Conservation (phyloP, 2,888 invertebrate species). For the Flexamia atlantica region DNA sequence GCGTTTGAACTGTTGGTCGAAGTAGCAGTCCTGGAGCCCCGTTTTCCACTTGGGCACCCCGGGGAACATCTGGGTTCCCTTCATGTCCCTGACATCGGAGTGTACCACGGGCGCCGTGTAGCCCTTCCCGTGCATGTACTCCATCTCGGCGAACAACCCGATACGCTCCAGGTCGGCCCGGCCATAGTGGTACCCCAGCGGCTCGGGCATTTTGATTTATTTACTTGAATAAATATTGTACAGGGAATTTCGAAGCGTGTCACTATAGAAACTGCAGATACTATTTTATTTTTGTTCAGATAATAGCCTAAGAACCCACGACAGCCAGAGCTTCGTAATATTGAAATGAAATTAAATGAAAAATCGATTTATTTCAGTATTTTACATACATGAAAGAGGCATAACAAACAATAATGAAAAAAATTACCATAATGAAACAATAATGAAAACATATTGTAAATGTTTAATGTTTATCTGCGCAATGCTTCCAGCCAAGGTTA, state of each 20-base stretch:
- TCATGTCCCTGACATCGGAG: conserved; percentile 65
- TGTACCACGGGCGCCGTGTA: conserved; percentile 67
- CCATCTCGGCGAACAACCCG: conserved; percentile 75
- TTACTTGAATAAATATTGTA: conserved; percentile 5
- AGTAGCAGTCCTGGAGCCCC: conserved; percentile 75
- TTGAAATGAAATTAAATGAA: too few relatives aligned
- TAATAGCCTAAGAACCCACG: too few relatives aligned
- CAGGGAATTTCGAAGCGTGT: neutral
- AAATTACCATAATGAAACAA: too few relatives aligned
- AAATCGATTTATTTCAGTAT: too few relatives aligned
- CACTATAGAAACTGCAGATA: neutral
- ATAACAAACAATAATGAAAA: too few relatives aligned
- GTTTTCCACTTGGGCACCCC: conserved; percentile 73
- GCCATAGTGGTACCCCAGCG: conserved; percentile 71
- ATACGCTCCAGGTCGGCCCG: conserved; percentile 74
- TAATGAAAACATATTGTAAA: too few relatives aligned
- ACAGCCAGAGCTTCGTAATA: too few relatives aligned
- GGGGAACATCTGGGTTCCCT: conserved; percentile 72
- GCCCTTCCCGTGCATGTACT: conserved; percentile 73
- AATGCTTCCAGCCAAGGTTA: too few relatives aligned
- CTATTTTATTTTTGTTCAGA: too few relatives aligned
- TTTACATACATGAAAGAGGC: too few relatives aligned
- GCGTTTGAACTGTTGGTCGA: conserved; percentile 75
- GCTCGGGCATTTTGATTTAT: conserved; percentile 5
- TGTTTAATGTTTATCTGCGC: too few relatives aligned